A percentile compares a stretch with the other conserved stretches of the same genome.
Evolutionary conservation across 2,797 vertebrate species (phyloP).

Genomic region (Peromyscus melanophrys): DNA sequence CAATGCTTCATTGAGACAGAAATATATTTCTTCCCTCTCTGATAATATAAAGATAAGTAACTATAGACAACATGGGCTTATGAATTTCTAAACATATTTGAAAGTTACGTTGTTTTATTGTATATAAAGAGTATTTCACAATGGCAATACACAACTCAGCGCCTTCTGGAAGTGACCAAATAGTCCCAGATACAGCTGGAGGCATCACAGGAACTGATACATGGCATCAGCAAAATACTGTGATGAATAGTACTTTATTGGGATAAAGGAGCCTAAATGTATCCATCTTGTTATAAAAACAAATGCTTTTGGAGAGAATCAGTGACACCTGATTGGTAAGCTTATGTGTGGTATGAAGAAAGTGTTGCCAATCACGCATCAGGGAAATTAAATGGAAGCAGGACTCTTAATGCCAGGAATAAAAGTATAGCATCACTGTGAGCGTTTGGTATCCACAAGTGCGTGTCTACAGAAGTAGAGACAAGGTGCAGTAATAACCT

Average conservation of each 20-base stretch:
- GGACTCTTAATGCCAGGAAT: constrained; percentile 43
- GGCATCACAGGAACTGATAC: neutral
- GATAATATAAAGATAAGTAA: constrained; percentile 16
- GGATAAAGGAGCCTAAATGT: constrained; percentile 3
- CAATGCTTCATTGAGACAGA: neutral
- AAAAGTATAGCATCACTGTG: neutral
- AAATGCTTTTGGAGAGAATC: constrained; percentile 65
- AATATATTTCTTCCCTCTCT: neutral
- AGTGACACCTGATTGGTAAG: constrained; percentile 39
- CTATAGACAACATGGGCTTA: neutral
- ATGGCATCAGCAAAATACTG: neutral
- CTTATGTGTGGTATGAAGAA: neutral
- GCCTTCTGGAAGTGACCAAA: neutral
- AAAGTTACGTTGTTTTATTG: constrained; percentile 25
- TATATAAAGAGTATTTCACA: neutral
- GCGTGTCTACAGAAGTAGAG: constrained; percentile 58
- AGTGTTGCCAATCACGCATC: constrained; percentile 15
- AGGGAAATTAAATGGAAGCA: constrained; percentile 1
- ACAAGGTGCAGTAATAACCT: constrained; percentile 50
- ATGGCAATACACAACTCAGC: neutral
- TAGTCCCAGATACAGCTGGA: neutral
- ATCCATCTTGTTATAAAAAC: constrained; percentile 44
- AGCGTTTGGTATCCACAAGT: neutral
- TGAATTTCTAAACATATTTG: constrained; percentile 51
- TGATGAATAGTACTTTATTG: neutral